Conservation (phyloP, 2,113 vertebrate species). For the Ceyx melanurus region DNA sequence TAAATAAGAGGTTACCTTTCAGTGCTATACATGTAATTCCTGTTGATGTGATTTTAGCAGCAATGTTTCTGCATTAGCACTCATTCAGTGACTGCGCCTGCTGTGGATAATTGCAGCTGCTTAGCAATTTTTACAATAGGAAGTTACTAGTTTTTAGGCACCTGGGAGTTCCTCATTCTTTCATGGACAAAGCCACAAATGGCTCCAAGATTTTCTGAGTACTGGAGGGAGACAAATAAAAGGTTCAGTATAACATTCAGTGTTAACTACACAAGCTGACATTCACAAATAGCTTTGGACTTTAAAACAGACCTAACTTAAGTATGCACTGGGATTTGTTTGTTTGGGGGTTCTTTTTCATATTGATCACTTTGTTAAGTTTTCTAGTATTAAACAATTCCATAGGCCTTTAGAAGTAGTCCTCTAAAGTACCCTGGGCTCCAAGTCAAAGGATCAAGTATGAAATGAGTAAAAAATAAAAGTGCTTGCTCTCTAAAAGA, state of each 20-base stretch:
- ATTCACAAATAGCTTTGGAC: background rate
- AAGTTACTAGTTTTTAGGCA: background rate
- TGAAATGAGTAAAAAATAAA: background rate
- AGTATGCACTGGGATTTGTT: background rate
- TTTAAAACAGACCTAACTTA: background rate
- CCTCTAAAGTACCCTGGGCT: background rate
- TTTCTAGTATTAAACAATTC: background rate
- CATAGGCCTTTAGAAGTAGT: background rate
- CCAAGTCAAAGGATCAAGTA: background rate
- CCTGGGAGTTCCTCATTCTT: background rate
- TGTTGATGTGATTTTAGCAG: background rate
- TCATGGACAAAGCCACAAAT: background rate
- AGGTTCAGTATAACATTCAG: background rate
- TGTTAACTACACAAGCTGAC: background rate
- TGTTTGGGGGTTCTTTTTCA: background rate
- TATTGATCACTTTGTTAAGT: background rate
- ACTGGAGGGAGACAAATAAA: background rate
- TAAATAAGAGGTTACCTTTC: background rate
- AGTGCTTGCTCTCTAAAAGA: background rate
- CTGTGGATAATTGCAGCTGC: background rate
- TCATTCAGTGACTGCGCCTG: background rate
- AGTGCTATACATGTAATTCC: background rate
- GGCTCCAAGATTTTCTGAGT: background rate
- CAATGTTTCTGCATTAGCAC: background rate
- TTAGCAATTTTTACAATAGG: background rate